Evolutionary conservation across 2,797 vertebrate species (phyloP), one percentile per base, ranked within the genome.

Genomic region (Propithecus deckenii): DNA sequence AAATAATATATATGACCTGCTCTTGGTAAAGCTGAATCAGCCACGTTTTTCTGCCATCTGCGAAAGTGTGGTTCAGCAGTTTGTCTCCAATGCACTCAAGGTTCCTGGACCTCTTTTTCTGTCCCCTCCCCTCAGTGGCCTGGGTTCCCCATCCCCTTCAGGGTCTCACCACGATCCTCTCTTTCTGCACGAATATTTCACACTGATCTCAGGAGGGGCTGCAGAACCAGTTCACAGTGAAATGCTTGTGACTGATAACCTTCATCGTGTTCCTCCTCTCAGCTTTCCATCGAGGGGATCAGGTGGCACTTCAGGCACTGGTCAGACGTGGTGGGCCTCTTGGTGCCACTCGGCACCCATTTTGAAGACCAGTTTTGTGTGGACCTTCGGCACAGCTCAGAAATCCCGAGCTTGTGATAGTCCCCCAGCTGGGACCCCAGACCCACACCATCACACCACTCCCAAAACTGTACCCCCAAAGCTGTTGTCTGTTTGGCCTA

Each of bases 351-450:
- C 74, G 71, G 17, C 41, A 12, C 55, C 74, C 38, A 71, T 85
- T 88, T 76, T 90, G 35, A 90, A 55, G n/a, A 67, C 59, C 41
- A 48, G 18, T 86, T 94, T 96, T 72, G 14, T 76, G 55, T 78
- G 48, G 74, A n/a, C 30, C 32, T 28, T 86, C 41, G 30, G 72
- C 7, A 38, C 22, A 92, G 71, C 52, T 94, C 89, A 91, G 61
- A 95, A 93, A 65, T 69, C 6, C 46, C 9, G 3, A 57, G 57
- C 35, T 79, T 90, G 35, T 23, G 14, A n/a, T 23, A 12, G 79
- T 67, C 8, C 3, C 7, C 59, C 41, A 57, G 30, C 32, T 79
- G 30, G 76, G n/a, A 23, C 14, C 17, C 32, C 23, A 87, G 52
- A 75, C 14, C 17, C 30, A 96, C 9, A n/a, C 35, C 23, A 71